These are phyloP conservation scores for Hippocampus zosterae DNA, from an alignment of 2,113 vertebrate genomes.

Conservation along the genomic window DNA sequence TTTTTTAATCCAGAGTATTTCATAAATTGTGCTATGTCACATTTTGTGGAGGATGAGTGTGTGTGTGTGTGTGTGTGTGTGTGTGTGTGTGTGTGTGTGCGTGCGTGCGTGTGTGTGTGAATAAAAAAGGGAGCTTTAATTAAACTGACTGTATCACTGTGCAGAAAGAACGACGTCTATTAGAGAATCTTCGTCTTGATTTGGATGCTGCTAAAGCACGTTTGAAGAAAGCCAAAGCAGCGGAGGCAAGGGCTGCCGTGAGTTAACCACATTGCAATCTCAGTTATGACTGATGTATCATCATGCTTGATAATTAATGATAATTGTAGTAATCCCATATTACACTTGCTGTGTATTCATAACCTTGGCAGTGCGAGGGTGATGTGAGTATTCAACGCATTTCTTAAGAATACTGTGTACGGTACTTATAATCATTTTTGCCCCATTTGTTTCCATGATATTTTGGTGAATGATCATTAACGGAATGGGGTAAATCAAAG, in stretches of 20 bases:
- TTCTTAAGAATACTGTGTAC: background rate
- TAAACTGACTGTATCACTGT: background rate
- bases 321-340: conserved; percentile 3
- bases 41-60: too few relatives aligned
- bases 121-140: background rate
- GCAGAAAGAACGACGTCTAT: conserved; percentile 88
- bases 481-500: background rate
- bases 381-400: conserved; percentile 86
- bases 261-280: conserved; percentile 24
- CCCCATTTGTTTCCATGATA: background rate
- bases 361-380: conserved; percentile 88
- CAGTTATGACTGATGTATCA: background rate
- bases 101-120: too few relatives aligned
- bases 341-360: conserved; percentile 70
- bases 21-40: too few relatives aligned
- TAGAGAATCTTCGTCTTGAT: conserved; percentile 91
- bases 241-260: conserved; percentile 92
- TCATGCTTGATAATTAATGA: background rate
- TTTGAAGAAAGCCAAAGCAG: conserved; percentile 90
- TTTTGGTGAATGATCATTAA: background rate
- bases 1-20: too few relatives aligned
- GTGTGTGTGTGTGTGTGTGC: too few relatives aligned
- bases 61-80: too few relatives aligned
- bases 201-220: conserved; percentile 92
- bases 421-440: background rate